Percentiles rank a stretch among this genome's conserved stretches.
These are phyloP conservation scores for Ephialtes manifestator DNA, from an alignment of 2,888 invertebrate genomes.

Conservation along the genomic window DNA sequence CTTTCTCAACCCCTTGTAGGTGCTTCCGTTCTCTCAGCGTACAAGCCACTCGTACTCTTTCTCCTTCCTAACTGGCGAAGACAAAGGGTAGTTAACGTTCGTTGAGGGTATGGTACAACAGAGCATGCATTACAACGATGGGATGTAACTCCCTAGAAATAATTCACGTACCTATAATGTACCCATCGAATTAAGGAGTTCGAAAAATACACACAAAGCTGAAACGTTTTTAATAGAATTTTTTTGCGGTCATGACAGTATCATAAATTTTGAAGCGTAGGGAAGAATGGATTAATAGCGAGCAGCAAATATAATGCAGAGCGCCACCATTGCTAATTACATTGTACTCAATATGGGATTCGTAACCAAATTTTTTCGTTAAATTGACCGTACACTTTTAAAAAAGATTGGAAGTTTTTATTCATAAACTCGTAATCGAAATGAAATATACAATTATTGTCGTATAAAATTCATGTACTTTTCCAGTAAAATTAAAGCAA, in stretches of 20 bases:
- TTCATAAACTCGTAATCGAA: no score
- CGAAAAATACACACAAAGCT: not conserved
- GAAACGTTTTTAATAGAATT: not conserved
- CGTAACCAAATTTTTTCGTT: no score
- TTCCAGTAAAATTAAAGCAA: no score
- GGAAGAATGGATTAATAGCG: no score
- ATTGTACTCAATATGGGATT: no score
- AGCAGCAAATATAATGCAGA: no score
- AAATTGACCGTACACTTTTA: no score
- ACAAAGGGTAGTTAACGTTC: constrained; percentile 81
- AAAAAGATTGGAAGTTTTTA: no score
- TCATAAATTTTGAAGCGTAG: no score
- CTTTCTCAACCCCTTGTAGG: constrained; percentile 46
- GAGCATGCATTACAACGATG: constrained; percentile 43
- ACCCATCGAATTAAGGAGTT: constrained; percentile 52
- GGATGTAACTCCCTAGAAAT: constrained; percentile 59
- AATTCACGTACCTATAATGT: constrained; percentile 72
- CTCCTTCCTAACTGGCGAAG: constrained; percentile 76
- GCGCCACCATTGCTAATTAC: no score
- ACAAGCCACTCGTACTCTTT: constrained; percentile 48
- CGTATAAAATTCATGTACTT: no score
- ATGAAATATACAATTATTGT: no score
- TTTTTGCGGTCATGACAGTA: not conserved
- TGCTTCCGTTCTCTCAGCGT: constrained; percentile 56
- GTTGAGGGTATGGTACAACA: constrained; percentile 58